Percentiles rank a stretch among this genome's conserved stretches.
Evolutionary conservation across 1,140 invertebrate species (phyloP).

Genomic region (Tetramorium parvispinum): DNA sequence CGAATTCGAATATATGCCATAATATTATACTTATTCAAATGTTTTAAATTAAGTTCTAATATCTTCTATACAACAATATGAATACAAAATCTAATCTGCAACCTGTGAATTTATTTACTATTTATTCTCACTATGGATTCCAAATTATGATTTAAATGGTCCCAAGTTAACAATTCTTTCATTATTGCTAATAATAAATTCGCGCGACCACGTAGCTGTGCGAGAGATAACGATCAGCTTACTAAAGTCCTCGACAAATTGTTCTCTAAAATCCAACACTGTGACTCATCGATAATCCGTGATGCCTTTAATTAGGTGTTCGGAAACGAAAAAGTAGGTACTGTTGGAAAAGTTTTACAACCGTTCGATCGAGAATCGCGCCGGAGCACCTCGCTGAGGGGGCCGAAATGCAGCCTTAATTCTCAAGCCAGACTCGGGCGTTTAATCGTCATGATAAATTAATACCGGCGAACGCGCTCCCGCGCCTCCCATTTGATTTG

Average conservation of each 20-base stretch:
- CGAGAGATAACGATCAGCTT: not conserved
- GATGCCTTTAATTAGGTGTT: conserved; percentile 45
- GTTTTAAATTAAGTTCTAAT: not conserved
- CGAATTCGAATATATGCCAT: not conserved
- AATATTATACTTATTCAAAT: not conserved
- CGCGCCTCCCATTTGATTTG: conserved; percentile 9
- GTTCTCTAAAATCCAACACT: conserved; percentile 14
- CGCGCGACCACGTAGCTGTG: not conserved
- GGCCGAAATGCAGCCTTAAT: conserved; percentile 23
- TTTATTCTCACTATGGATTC: not conserved
- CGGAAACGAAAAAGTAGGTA: not conserved
- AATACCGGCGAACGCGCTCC: conserved; percentile 8
- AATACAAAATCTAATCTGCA: not conserved
- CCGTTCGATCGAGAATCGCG: not conserved
- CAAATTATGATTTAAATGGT: conserved; percentile 3
- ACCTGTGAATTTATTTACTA: not conserved
- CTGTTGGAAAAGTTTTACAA: not conserved
- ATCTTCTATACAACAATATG: not conserved
- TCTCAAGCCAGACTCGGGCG: not conserved
- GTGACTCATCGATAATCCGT: conserved; percentile 18
- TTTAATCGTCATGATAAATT: conserved; percentile 48
- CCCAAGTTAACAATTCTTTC: conserved; percentile 17
- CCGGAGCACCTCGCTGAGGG: not conserved
- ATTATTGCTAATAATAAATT: conserved; percentile 18
- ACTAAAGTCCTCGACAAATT: conserved; percentile 3